phyloP scores from a whole-genome alignment of 2,888 invertebrate genomes.

The Sphaerophoria rueppellii region DNA sequence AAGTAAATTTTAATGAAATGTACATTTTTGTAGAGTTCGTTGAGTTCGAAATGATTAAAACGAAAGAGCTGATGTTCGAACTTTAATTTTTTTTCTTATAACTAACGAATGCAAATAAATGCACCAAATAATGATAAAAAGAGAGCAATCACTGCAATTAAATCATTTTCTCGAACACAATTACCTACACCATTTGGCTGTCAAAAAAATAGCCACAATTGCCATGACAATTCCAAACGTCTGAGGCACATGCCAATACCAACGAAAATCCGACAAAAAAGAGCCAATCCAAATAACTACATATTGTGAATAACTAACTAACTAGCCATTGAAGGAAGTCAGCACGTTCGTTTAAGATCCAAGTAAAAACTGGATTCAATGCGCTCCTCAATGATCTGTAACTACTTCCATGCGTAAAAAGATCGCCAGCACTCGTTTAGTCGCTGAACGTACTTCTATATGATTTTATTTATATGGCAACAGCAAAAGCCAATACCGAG shows the following conservation, averaged over 20 bases:
- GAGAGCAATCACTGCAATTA: too few species aligned
- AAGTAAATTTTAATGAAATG: too few species aligned
- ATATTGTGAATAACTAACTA: conserved; percentile 15
- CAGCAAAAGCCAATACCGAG: conserved; percentile 44
- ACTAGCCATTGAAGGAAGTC: conserved; percentile 26
- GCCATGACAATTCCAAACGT: background rate
- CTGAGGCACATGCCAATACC: conserved; percentile 32
- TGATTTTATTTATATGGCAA: conserved; percentile 32
- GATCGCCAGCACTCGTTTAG: background rate
- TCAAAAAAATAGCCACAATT: too few species aligned
- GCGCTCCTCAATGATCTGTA: conserved; percentile 36
- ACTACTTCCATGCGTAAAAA: conserved; percentile 18
- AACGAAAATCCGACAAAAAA: background rate
- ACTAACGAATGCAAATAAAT: too few species aligned
- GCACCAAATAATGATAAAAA: too few species aligned
- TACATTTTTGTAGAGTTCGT: too few species aligned
- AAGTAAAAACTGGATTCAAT: conserved; percentile 51
- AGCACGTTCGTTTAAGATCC: conserved; percentile 8
- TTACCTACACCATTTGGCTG: too few species aligned
- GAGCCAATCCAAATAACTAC: background rate
- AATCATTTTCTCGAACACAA: too few species aligned
- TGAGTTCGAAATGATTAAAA: too few species aligned
- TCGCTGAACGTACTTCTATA: background rate
- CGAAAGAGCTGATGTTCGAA: too few species aligned
- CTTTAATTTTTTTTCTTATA: too few species aligned